A percentile compares a stretch with the other conserved stretches of the same genome.
phyloP scores from a whole-genome alignment of 2,113 vertebrate species.

The Carlito syrichta region DNA sequence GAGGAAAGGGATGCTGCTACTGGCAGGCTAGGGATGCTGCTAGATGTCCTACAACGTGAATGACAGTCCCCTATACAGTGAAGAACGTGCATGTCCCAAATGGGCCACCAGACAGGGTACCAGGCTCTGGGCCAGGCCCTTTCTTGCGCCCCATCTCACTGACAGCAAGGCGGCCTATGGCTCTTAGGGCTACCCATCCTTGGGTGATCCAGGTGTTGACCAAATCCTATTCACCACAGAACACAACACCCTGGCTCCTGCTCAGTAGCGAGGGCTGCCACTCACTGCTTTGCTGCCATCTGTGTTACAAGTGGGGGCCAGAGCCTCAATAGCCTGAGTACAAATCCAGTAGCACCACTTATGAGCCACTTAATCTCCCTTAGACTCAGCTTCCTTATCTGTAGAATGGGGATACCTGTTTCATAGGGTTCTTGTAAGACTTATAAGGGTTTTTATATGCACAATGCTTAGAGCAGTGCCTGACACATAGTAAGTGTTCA shows the following conservation, averaged over 20 bases:
- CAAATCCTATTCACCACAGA: neutral
- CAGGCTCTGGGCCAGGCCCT: neutral
- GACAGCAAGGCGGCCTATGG: rapidly evolving
- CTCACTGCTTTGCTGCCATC: too few species aligned
- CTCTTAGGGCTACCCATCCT: too few species aligned
- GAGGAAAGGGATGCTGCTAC: too few species aligned
- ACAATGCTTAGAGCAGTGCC: neutral
- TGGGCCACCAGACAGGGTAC: rapidly evolving
- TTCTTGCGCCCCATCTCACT: rapidly evolving
- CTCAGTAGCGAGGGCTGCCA: neutral
- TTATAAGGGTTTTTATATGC: neutral
- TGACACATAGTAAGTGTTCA: neutral
- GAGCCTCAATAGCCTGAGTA: neutral
- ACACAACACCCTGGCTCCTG: neutral
- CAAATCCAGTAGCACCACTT: neutral
- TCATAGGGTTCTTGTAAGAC: neutral
- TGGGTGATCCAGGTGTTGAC: neutral
- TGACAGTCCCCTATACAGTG: neutral
- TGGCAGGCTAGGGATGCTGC: neutral
- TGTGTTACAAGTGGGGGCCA: neutral
- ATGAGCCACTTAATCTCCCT: neutral
- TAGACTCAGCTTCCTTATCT: neutral
- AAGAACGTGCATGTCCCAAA: neutral
- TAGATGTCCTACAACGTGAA: neutral
- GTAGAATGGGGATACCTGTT: neutral